Conservation (phyloP, 2,113 vertebrate species). For the Atractosteus spatula region DNA sequence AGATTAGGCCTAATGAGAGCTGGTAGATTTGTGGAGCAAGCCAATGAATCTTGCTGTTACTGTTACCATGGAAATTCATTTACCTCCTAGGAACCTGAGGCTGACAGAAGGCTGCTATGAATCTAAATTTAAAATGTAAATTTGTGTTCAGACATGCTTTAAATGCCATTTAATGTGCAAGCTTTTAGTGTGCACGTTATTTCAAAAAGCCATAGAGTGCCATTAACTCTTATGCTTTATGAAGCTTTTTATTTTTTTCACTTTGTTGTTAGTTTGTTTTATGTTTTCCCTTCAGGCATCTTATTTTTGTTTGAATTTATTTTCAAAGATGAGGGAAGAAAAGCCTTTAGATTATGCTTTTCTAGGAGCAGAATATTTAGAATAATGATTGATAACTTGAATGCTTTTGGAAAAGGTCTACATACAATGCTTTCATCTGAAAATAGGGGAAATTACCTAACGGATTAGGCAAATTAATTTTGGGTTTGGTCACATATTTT, state of each 20-base stretch:
- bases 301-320: neutral
- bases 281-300: constrained; percentile 41
- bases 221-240: constrained; percentile 58
- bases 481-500: too few species aligned
- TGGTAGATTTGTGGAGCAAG: constrained; percentile 61
- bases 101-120: constrained; percentile 52
- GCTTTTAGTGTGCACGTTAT: constrained; percentile 46
- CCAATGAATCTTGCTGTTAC: constrained; percentile 61
- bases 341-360: too few species aligned
- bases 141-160: constrained; percentile 43
- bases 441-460: too few species aligned
- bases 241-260: constrained; percentile 59
- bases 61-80: constrained; percentile 76
- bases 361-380: too few species aligned
- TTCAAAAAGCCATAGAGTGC: constrained; percentile 27
- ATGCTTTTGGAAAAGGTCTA: too few species aligned
- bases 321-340: neutral
- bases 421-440: too few species aligned
- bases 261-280: constrained; percentile 54
- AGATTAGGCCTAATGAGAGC: constrained; percentile 75
- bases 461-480: too few species aligned
- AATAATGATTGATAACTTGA: too few species aligned
- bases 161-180: constrained; percentile 52
- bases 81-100: constrained; percentile 62
- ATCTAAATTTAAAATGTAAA: constrained; percentile 66